phyloP scores from a whole-genome alignment of 2,888 invertebrate species.

The Drosophila recens region DNA sequence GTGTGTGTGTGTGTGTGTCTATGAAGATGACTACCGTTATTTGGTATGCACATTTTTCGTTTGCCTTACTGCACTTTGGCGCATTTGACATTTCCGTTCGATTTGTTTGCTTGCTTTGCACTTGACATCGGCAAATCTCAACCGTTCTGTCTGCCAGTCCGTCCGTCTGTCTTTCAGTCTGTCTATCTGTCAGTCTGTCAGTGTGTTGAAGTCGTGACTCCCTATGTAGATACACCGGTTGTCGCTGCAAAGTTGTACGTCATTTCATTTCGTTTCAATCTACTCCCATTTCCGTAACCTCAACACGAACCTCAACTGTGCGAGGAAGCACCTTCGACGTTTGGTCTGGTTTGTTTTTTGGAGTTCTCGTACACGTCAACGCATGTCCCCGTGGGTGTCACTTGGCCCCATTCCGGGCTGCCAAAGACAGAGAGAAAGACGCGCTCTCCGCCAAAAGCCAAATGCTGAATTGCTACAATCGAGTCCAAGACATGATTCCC shows the following conservation, averaged over 20 bases:
- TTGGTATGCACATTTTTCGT: constrained; percentile 49
- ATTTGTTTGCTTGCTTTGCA: constrained; percentile 75
- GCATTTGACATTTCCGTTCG: constrained; percentile 81
- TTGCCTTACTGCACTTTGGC: constrained; percentile 71
- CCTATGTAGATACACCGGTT: constrained; percentile 13
- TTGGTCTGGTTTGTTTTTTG: constrained; percentile 38
- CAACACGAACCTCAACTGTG: constrained; percentile 12
- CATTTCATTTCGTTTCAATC: constrained; percentile 68
- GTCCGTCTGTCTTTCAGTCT: neutral
- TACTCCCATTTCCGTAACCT: constrained; percentile 53
- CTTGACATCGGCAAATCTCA: constrained; percentile 44
- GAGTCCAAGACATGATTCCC: constrained; percentile 29
- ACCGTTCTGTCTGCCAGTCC: constrained; percentile 5
- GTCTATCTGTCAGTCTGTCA: constrained; percentile 8
- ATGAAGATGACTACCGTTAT: constrained; percentile 37
- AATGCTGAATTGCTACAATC: constrained; percentile 52
- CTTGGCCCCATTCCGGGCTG: constrained; percentile 36
- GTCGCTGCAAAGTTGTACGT: constrained; percentile 55
- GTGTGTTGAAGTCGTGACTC: constrained; percentile 2
- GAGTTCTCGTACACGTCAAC: constrained; percentile 63
- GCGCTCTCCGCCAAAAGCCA: constrained; percentile 37
- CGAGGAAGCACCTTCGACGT: constrained; percentile 13
- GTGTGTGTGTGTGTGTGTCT: constrained; percentile 22
- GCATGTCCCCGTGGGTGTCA: constrained; percentile 62
- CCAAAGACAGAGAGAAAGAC: constrained; percentile 48